Percentiles rank a stretch among this genome's conserved stretches.
These are phyloP conservation scores for Sebastes goodei DNA, from an alignment of 2,797 vertebrate species.

Conservation along the genomic window DNA sequence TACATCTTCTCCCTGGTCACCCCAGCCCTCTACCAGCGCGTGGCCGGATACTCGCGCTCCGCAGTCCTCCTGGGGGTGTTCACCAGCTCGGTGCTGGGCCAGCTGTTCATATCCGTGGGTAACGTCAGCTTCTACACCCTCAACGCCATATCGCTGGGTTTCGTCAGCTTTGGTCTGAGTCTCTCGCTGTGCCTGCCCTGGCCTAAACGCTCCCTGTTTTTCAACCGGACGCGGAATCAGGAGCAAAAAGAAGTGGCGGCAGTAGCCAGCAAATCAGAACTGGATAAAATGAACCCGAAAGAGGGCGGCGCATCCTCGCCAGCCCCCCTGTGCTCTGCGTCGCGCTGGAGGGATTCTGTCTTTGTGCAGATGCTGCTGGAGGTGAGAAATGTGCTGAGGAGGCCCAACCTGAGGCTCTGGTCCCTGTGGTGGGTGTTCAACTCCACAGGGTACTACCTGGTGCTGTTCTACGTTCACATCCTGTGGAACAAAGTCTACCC, in stretches of 20 bases:
- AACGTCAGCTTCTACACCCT: conserved; percentile 76
- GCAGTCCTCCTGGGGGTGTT: conserved; percentile 92
- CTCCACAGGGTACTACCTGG: conserved; percentile 94
- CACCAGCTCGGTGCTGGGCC: conserved; percentile 91
- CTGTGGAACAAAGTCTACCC: conserved; percentile 87
- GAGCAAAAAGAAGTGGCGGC: conserved; percentile 20
- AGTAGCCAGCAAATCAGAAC: conserved; percentile 64
- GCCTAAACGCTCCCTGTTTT: conserved; percentile 92
- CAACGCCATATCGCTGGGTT: conserved; percentile 86
- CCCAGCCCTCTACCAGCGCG: conserved; percentile 87
- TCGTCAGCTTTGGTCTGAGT: conserved; percentile 85
- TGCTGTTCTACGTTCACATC: conserved; percentile 93
- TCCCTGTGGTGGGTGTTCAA: conserved; percentile 96
- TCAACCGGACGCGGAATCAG: conserved; percentile 76
- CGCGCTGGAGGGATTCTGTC: conserved; percentile 69
- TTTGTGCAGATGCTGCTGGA: conserved; percentile 87
- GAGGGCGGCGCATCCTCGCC: background rate
- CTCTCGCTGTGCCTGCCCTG: conserved; percentile 88
- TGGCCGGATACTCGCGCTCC: conserved; percentile 91
- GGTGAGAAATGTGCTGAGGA: conserved; percentile 68
- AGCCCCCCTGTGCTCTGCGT: background rate
- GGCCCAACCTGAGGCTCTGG: conserved; percentile 91
- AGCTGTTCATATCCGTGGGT: conserved; percentile 84
- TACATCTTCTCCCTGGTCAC: conserved; percentile 96
- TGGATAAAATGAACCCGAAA: conserved; percentile 76